These are phyloP conservation scores for Mesocentrotus franciscanus DNA, from an alignment of 53 echinoderm and acorn worm genomes.

Conservation along the genomic window DNA sequence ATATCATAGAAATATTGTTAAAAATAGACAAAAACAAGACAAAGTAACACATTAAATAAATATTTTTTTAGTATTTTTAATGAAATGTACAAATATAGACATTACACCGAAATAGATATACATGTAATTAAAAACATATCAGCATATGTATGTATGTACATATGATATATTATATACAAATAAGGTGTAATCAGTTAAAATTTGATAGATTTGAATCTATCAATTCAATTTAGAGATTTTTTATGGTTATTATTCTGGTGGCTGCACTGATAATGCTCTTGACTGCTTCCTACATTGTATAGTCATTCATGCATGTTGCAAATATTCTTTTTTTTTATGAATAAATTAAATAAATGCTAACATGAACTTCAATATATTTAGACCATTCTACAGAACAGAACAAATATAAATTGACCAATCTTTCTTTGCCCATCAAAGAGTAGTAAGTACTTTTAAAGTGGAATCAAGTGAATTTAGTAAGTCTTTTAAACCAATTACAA, in stretches of 20 bases:
- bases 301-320: too few relatives aligned
- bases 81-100: slow-evolving; percentile 22
- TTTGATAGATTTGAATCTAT: not conserved
- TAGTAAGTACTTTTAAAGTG: not conserved
- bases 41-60: not conserved
- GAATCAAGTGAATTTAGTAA: too few relatives aligned
- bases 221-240: too few relatives aligned
- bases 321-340: too few relatives aligned
- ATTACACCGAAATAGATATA: not conserved
- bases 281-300: too few relatives aligned
- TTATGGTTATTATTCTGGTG: too few relatives aligned
- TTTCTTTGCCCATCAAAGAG: not conserved
- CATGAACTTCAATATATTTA: not conserved
- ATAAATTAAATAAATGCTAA: too few relatives aligned
- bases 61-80: not conserved
- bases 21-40: not conserved
- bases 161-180: slow-evolving; percentile 41
- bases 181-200: not conserved
- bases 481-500: not conserved
- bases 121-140: not conserved
- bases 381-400: not conserved
- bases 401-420: not conserved
- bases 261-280: too few relatives aligned
- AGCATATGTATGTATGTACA: not conserved
- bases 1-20: too few relatives aligned